These are phyloP conservation scores for Scaptomyza pallida DNA, from an alignment of 1,140 invertebrate genomes.

Conservation along the genomic window DNA sequence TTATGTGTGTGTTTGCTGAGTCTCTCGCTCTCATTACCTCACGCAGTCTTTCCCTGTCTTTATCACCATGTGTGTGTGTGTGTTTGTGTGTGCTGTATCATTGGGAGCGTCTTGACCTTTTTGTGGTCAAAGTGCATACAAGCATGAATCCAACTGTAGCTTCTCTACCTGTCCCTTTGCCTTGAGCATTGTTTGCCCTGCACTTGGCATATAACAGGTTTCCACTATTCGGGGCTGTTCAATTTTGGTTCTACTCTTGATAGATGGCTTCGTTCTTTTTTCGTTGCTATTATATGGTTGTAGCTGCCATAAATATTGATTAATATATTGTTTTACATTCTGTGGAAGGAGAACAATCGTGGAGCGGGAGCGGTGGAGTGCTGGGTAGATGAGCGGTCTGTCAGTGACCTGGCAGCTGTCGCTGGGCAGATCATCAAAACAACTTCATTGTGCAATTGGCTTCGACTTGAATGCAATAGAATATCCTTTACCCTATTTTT, in stretches of 20 bases:
- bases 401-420: slow-evolving; percentile 55
- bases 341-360: slow-evolving; percentile 15
- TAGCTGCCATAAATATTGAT: slow-evolving; percentile 76
- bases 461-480: slow-evolving; percentile 3
- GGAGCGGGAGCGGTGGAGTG: no score
- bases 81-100: slow-evolving; percentile 44
- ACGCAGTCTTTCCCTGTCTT: not conserved
- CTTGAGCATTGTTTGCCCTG: slow-evolving; percentile 43
- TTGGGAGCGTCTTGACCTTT: slow-evolving; percentile 74
- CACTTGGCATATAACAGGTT: slow-evolving; percentile 73
- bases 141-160: slow-evolving; percentile 67
- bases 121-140: slow-evolving; percentile 81
- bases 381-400: no score
- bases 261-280: slow-evolving; percentile 57
- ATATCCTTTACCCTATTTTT: slow-evolving; percentile 20
- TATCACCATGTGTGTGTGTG: slow-evolving; percentile 5
- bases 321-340: slow-evolving; percentile 79
- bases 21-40: not conserved
- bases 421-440: slow-evolving; percentile 60
- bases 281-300: slow-evolving; percentile 40
- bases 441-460: slow-evolving; percentile 76
- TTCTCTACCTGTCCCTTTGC: slow-evolving; percentile 35
- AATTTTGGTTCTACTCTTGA: slow-evolving; percentile 54
- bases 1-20: slow-evolving; percentile 12
- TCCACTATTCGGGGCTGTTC: slow-evolving; percentile 41